Conservation (phyloP, 2,888 invertebrate genomes). For the Leptopilina drosophilae region DNA sequence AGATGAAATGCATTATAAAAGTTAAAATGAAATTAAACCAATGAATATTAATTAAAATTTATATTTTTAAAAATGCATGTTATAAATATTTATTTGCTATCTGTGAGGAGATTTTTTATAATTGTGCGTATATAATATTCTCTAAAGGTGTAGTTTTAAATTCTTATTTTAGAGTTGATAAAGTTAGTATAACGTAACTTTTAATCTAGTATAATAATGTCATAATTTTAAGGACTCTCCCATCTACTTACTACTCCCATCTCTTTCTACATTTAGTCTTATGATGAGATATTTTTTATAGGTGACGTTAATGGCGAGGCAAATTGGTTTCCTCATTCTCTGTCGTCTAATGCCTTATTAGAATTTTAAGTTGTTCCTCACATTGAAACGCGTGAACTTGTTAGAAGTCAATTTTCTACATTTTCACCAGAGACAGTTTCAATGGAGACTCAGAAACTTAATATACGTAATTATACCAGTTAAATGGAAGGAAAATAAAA, state of each 20-base stretch:
- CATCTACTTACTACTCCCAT: neutral
- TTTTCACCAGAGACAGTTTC: constrained; percentile 10
- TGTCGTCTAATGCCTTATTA: constrained; percentile 20
- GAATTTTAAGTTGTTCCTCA: constrained; percentile 31
- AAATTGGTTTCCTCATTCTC: neutral
- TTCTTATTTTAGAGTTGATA: neutral
- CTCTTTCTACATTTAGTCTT: neutral
- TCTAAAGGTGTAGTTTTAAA: too few relatives aligned
- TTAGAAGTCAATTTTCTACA: constrained; percentile 25
- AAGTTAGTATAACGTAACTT: neutral
- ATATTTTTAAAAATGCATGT: too few relatives aligned
- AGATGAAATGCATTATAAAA: too few relatives aligned
- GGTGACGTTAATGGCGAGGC: neutral
- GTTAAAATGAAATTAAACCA: too few relatives aligned
- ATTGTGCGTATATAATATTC: too few relatives aligned
- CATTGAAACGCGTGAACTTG: constrained; percentile 18
- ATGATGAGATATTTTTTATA: constrained; percentile 1
- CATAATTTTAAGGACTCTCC: neutral
- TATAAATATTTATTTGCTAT: too few relatives aligned
- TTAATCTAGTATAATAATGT: neutral
- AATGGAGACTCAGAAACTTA: constrained; percentile 19
- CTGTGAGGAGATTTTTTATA: too few relatives aligned
- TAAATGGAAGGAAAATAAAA: neutral
- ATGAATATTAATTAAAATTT: too few relatives aligned
- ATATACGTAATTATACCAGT: neutral